Evolutionary conservation across 2,888 invertebrate genomes (phyloP).

Genomic region (Anaspis maculata): DNA sequence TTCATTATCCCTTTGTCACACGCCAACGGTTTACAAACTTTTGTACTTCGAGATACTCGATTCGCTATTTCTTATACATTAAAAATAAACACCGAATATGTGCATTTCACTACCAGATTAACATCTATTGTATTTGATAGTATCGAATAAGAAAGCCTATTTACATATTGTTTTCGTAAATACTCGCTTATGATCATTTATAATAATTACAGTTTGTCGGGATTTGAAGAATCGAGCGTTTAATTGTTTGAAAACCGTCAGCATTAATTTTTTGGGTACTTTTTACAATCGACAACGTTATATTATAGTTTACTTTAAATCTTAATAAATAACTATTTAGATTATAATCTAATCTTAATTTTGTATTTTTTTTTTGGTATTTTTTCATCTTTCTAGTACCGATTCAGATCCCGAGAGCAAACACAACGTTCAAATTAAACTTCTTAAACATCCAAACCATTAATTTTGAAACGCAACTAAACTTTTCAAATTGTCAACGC

Average conservation of each 20-base stretch:
- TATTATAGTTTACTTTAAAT: conserved; percentile 26
- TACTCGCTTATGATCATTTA: conserved; percentile 7
- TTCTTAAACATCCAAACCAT: conserved; percentile 38
- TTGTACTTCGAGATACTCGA: conserved; percentile 38
- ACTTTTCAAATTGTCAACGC: conserved; percentile 21
- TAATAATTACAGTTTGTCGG: conserved; percentile 28
- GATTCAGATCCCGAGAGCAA: conserved; percentile 34
- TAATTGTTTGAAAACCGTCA: conserved; percentile 35
- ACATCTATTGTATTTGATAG: conserved; percentile 37
- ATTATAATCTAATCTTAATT: conserved; percentile 26
- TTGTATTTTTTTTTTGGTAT: conserved; percentile 8
- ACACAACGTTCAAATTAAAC: conserved; percentile 23
- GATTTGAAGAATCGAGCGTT: conserved; percentile 36
- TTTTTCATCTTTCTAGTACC: conserved; percentile 34
- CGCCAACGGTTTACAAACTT: conserved; percentile 36
- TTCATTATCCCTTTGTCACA: conserved; percentile 39
- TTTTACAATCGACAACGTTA: conserved; percentile 40
- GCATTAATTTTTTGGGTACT: conserved; percentile 34
- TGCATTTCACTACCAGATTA: conserved; percentile 33
- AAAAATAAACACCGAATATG: conserved; percentile 38
- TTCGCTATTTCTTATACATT: conserved; percentile 32
- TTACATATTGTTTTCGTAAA: conserved; percentile 22
- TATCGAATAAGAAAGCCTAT: conserved; percentile 28
- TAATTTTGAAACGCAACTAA: conserved; percentile 40
- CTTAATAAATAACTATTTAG: conserved; percentile 36